Evolutionary conservation across 1,140 invertebrate genomes (phyloP).

Genomic region (Planococcus citri): DNA sequence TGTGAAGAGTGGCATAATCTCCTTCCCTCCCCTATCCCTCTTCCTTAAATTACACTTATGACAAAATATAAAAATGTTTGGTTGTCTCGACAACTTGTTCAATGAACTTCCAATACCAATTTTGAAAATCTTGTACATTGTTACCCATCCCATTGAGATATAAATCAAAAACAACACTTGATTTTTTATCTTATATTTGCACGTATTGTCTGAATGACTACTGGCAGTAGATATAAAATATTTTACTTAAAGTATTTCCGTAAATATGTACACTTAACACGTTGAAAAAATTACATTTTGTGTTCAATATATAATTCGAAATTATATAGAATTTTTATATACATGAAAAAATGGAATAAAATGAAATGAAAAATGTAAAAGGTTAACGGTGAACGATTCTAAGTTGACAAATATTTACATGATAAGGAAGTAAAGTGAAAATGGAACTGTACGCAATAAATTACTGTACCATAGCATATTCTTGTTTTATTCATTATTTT

Average conservation of each 20-base stretch:
- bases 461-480: no score
- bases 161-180: background rate
- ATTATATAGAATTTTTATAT: slow-evolving; percentile 13
- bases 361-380: background rate
- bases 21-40: no score
- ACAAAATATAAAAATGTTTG: no score
- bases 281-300: slow-evolving; percentile 10
- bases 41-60: no score
- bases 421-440: background rate
- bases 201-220: slow-evolving; percentile 20
- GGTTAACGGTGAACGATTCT: background rate
- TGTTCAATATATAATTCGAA: background rate
- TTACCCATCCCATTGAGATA: no score
- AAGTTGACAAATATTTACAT: background rate
- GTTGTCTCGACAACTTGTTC: no score
- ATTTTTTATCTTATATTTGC: slow-evolving; percentile 14
- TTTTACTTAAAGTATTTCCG: slow-evolving; percentile 8
- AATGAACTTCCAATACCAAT: no score
- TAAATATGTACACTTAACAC: background rate
- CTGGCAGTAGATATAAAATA: slow-evolving; percentile 19
- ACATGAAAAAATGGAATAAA: slow-evolving; percentile 14
- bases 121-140: no score
- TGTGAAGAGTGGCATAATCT: no score
- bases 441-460: background rate
- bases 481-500: no score